These are phyloP conservation scores for Denticeps clupeoides DNA, from an alignment of 2,797 vertebrate genomes.

Conservation along the genomic window DNA sequence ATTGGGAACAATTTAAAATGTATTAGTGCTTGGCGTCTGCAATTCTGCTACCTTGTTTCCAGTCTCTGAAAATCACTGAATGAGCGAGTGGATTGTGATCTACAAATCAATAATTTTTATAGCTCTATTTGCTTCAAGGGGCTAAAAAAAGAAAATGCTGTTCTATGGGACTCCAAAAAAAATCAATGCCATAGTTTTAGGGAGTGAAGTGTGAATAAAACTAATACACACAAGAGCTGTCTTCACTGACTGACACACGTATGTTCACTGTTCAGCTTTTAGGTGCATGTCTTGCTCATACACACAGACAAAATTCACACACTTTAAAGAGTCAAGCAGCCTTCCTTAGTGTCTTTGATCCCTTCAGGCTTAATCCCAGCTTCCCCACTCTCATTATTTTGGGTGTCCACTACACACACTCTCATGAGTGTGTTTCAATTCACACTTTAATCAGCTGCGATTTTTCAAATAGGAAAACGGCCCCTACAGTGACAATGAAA, in stretches of 20 bases:
- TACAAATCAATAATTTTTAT: conserved; percentile 22
- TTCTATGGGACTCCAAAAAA: conserved; percentile 9
- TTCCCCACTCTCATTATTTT: too few relatives aligned
- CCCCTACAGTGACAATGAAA: neutral
- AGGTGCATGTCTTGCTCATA: too few relatives aligned
- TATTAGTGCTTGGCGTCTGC: conserved; percentile 3
- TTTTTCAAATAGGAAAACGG: neutral
- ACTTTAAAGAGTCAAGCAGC: too few relatives aligned
- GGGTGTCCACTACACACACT: too few relatives aligned
- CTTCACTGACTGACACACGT: too few relatives aligned
- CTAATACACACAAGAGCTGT: too few relatives aligned
- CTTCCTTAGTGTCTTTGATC: too few relatives aligned
- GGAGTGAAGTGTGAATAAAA: too few relatives aligned
- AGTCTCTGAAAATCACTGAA: neutral
- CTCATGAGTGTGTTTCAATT: too few relatives aligned
- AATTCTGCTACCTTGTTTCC: conserved; percentile 13
- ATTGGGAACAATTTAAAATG: neutral
- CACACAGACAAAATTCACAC: too few relatives aligned
- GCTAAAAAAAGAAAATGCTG: conserved; percentile 8
- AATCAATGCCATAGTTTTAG: conserved; percentile 22
- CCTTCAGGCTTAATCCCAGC: too few relatives aligned
- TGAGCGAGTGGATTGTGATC: conserved; percentile 9
- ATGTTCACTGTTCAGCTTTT: too few relatives aligned
- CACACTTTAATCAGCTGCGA: conserved; percentile 2
- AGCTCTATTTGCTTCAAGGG: conserved; percentile 14